Percentiles rank a stretch among this genome's conserved stretches.
phyloP scores from a whole-genome alignment of 2,797 vertebrate genomes.

The Oreonectes daqikongensis region DNA sequence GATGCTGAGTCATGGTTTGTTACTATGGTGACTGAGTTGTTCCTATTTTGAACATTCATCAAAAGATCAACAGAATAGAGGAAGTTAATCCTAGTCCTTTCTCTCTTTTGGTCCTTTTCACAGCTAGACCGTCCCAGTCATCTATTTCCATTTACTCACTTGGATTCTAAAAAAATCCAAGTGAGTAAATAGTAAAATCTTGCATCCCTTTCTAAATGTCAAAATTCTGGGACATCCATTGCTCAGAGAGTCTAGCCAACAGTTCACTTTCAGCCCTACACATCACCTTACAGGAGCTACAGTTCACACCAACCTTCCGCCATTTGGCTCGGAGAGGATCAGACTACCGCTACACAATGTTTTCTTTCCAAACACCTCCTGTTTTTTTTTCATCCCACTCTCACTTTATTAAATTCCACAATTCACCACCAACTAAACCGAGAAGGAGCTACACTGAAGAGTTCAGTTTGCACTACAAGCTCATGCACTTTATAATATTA shows the following conservation, averaged over 20 bases:
- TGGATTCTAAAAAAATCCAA: too few species aligned
- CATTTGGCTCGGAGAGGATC: conserved; percentile 58
- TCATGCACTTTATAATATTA: conserved; percentile 14
- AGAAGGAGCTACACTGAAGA: not conserved
- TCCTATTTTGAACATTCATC: conserved; percentile 29
- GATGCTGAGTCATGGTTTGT: conserved; percentile 64
- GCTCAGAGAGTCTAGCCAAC: conserved; percentile 35
- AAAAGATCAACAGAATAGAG: conserved; percentile 53
- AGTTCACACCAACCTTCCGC: conserved; percentile 56
- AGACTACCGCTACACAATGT: conserved; percentile 59
- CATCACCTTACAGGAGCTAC: conserved; percentile 67
- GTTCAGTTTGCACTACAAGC: not conserved
- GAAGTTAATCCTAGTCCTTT: conserved; percentile 45
- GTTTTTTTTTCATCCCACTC: conserved; percentile 55
- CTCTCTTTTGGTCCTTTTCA: not conserved
- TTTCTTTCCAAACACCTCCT: conserved; percentile 69
- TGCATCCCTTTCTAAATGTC: not conserved
- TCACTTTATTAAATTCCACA: conserved; percentile 64
- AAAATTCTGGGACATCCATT: conserved; percentile 22
- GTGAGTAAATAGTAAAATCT: too few species aligned
- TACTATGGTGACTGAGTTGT: conserved; percentile 54
- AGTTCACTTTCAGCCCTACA: conserved; percentile 46
- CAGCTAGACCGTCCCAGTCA: too few species aligned
- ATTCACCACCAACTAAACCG: conserved; percentile 29
- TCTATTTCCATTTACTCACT: too few species aligned